Conservation (phyloP, 2,113 vertebrate species). For the Paradisaea rubra region DNA sequence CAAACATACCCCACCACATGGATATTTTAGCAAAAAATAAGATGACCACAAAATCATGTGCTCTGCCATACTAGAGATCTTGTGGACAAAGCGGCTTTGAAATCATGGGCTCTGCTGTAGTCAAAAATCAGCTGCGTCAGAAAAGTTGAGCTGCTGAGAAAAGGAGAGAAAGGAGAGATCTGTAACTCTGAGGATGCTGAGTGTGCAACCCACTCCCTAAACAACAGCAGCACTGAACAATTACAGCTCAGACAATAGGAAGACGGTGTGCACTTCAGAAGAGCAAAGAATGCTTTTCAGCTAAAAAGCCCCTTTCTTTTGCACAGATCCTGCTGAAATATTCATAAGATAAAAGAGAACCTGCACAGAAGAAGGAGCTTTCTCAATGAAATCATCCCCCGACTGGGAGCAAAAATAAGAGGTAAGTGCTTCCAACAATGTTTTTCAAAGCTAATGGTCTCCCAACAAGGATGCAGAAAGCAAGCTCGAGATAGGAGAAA, state of each 20-base stretch:
- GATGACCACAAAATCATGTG: background rate
- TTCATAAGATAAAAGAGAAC: background rate
- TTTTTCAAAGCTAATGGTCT: background rate
- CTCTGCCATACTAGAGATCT: background rate
- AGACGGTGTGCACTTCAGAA: fast-evolving
- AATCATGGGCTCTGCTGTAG: background rate
- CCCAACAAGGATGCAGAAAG: background rate
- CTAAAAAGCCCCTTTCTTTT: background rate
- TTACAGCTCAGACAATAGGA: background rate
- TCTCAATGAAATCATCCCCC: background rate
- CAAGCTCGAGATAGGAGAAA: fast-evolving
- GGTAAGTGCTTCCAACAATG: background rate
- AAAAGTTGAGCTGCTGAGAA: background rate
- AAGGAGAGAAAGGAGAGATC: background rate
- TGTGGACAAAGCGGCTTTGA: background rate
- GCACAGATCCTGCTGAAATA: background rate
- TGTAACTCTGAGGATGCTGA: background rate
- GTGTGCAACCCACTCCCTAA: background rate
- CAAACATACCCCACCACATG: background rate
- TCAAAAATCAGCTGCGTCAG: background rate
- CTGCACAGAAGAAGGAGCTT: background rate
- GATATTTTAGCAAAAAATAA: background rate
- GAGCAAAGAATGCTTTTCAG: background rate
- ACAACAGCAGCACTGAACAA: background rate
- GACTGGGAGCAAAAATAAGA: background rate